A percentile compares a stretch with the other conserved stretches of the same genome.
phyloP scores from a whole-genome alignment of 1,140 invertebrate species.

The Vollenhovia emeryi region DNA sequence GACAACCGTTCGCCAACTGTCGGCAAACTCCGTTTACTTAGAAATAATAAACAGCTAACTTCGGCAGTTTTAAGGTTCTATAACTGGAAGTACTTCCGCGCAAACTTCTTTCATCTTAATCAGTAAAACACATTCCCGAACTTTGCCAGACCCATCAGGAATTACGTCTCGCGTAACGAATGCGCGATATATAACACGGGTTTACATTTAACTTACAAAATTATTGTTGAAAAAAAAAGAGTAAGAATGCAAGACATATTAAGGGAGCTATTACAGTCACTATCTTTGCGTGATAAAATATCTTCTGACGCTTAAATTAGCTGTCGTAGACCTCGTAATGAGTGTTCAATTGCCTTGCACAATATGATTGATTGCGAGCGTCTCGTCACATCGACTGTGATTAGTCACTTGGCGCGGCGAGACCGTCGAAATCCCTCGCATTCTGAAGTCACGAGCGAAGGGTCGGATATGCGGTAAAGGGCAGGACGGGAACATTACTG shows the following conservation, averaged over 20 bases:
- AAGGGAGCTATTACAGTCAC: background rate
- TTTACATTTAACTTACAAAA: background rate
- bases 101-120: slow-evolving; percentile 15
- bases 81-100: slow-evolving; percentile 28
- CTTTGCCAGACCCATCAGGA: background rate
- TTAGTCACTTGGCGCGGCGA: slow-evolving; percentile 5
- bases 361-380: slow-evolving; percentile 9
- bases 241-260: background rate
- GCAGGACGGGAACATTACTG: slow-evolving; percentile 16
- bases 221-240: background rate
- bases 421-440: slow-evolving; percentile 10
- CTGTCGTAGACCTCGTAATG: background rate
- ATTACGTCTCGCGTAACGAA: background rate
- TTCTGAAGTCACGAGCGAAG: slow-evolving; percentile 36
- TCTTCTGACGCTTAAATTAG: slow-evolving; percentile 1
- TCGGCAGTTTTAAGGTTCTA: background rate
- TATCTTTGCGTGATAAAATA: background rate
- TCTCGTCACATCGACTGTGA: slow-evolving; percentile 5
- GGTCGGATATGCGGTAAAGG: slow-evolving; percentile 32
- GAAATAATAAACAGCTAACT: slow-evolving; percentile 31
- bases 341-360: slow-evolving; percentile 10
- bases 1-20: slow-evolving; percentile 22
- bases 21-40: background rate
- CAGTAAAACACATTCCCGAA: background rate
- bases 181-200: background rate